These are phyloP conservation scores for Ciconia nigra DNA, from an alignment of 2,797 vertebrate species.

Conservation along the genomic window DNA sequence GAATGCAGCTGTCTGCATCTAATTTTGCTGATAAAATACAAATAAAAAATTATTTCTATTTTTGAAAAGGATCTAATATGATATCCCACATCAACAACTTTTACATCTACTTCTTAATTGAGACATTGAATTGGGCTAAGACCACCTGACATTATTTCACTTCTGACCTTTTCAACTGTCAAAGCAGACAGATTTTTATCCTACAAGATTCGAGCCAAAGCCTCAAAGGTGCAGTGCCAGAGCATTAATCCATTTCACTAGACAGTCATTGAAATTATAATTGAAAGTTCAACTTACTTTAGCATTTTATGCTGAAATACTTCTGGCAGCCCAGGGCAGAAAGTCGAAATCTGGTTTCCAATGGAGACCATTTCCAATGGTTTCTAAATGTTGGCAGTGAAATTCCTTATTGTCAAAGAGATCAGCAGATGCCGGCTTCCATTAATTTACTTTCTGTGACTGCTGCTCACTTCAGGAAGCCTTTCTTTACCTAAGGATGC, in stretches of 20 bases:
- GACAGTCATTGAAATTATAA: conserved; percentile 78
- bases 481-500: conserved; percentile 69
- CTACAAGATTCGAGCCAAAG: conserved; percentile 67
- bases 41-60: background rate
- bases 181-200: conserved; percentile 77
- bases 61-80: background rate
- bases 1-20: background rate
- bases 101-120: conserved; percentile 61
- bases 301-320: conserved; percentile 75
- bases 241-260: conserved; percentile 76
- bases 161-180: conserved; percentile 79
- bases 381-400: conserved; percentile 71
- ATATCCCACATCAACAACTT: conserved; percentile 29
- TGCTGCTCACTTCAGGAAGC: conserved; percentile 64
- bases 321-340: conserved; percentile 76
- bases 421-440: conserved; percentile 55
- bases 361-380: conserved; percentile 65
- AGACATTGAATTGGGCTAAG: conserved; percentile 52
- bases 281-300: conserved; percentile 81
- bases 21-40: background rate
- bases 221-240: conserved; percentile 73
- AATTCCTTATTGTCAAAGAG: conserved; percentile 71
- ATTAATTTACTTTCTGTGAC: conserved; percentile 69
- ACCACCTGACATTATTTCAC: conserved; percentile 68
- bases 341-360: conserved; percentile 77